phyloP scores from a whole-genome alignment of 2,797 vertebrate genomes.

The Eremophila alpestris region DNA sequence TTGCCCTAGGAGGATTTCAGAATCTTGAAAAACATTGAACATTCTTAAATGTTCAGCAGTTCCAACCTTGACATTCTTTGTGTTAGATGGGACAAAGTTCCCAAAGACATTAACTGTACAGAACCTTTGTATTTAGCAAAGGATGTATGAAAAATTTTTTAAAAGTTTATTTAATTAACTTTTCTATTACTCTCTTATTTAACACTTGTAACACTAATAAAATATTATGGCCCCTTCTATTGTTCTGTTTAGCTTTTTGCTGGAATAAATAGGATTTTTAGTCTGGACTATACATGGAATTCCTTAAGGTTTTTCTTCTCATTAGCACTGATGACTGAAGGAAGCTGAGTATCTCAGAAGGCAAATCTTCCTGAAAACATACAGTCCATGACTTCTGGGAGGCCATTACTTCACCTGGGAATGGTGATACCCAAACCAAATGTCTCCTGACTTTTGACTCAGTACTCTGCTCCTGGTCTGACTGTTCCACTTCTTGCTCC shows the following conservation, averaged over 20 bases:
- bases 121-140: background rate
- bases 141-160: background rate
- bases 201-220: background rate
- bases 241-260: background rate
- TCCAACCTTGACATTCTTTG: background rate
- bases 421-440: background rate
- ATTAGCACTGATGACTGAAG: background rate
- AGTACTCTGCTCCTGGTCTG: background rate
- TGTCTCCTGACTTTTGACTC: background rate
- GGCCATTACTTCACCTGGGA: background rate
- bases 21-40: background rate
- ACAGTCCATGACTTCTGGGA: background rate
- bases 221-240: background rate
- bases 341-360: background rate
- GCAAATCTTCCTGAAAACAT: background rate
- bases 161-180: background rate
- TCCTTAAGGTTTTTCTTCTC: background rate
- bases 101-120: background rate
- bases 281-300: background rate
- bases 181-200: background rate
- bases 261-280: background rate
- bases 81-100: background rate
- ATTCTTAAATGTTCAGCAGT: background rate
- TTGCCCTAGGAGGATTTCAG: background rate
- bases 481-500: rapidly evolving